Base-by-base conservation (phyloP, 2,888 invertebrate genomes). In the Cancer borealis region DNA sequence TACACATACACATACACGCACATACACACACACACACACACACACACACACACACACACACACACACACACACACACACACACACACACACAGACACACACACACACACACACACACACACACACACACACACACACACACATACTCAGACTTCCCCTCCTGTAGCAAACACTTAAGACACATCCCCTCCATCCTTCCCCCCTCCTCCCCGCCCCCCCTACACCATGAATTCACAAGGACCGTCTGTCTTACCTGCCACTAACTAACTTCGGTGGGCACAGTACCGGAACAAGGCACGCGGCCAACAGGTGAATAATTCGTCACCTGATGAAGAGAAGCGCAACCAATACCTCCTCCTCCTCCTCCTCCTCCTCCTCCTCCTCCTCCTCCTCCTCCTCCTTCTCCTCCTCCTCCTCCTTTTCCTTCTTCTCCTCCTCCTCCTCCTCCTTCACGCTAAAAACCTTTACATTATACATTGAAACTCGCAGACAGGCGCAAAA, bases 201-300 rank as follows among this genome's bases (percentile, higher is more conserved):
- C 26, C 30, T 30, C 12, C 30, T 5, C 10, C 30, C 10, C 30
- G 12, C 30, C 26, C n/a, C n/a, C 21, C 66, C 66, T 66, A n/a
- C 21, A n/a, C n/a, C 66, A 66, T 66, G 66, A 66, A 66, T 66
- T 66, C 4, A 14, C 66, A 66, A 66, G 66, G 21, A 66, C 66
- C 66, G 66, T 66, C 66, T 8, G n/a, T 66, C 66, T 66, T 66
- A 66, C 66, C 66, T 66, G 66, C 66, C 66, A 66, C 66, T 66
- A 66, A 66, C 66, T 66, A 66, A 66, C 66, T 66, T 66, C n/a
- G n/a, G 66, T n/a, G n/a, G 6, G 66, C 66, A 66, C 66, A 66
- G 66, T 66, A 66, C 17, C 3, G n/a, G 66, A n/a, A 66, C 66
- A 66, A 4, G 66, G n/a, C n/a, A 66, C 66, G 6, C 66, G 66